Evolutionary conservation across 2,797 vertebrate genomes (phyloP).

Genomic region (Tarsius wallacei): DNA sequence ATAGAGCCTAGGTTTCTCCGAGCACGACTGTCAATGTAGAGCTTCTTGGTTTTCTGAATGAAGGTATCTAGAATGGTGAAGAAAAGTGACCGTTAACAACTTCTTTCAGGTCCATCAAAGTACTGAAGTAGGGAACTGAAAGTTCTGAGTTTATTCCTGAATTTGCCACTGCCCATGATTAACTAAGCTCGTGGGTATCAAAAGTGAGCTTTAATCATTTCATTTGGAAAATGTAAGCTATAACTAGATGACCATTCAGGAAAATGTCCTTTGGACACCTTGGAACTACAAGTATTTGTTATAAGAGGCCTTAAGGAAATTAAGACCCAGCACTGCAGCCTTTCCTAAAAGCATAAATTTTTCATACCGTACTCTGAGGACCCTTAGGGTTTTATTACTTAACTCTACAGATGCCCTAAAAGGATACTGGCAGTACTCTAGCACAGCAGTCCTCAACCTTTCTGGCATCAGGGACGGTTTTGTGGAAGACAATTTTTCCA

Average conservation of each 20-base stretch:
- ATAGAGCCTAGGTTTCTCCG: slow-evolving; percentile 98
- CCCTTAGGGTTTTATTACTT: not conserved
- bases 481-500: too few relatives aligned
- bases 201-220: slow-evolving; percentile 9
- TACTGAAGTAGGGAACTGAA: not conserved
- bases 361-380: slow-evolving; percentile 7
- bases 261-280: not conserved
- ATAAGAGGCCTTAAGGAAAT: not conserved
- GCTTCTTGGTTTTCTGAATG: slow-evolving; percentile 99
- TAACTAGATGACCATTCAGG: slow-evolving; percentile 3
- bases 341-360: slow-evolving; percentile 29
- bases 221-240: not conserved
- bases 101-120: not conserved
- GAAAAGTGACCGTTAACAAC: slow-evolving; percentile 64
- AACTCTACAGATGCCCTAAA: slow-evolving; percentile 15
- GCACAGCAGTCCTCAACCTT: not conserved
- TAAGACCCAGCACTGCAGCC: not conserved
- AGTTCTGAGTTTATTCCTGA: slow-evolving; percentile 11
- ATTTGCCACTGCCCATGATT: not conserved
- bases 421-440: not conserved
- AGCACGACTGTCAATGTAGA: slow-evolving; percentile 98
- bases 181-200: not conserved
- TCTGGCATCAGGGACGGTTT: too few relatives aligned
- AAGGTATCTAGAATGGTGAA: slow-evolving; percentile 95
- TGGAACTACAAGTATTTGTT: not conserved